Base-by-base conservation (phyloP, 92 coral and sea anemone species). In the Anthopleura xanthogrammica region DNA sequence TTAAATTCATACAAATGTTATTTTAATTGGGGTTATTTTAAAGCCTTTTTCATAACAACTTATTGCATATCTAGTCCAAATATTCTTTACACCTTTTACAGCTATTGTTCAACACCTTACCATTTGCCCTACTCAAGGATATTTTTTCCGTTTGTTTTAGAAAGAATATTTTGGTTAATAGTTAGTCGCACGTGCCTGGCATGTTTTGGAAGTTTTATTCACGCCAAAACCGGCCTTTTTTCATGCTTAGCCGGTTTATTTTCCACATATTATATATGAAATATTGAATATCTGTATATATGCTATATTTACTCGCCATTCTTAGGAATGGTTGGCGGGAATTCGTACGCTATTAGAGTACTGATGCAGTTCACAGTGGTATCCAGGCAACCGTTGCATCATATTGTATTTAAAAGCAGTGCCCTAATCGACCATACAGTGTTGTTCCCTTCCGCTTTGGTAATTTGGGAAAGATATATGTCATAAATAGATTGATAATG, bases 371-470 rank as follows among this genome's bases (percentile, higher is more conserved):
- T 68, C 42, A 4, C 16, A 68, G 74, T 9, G 42, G 74, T 68
- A 68, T 68, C 74, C 17, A 68, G 43, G 74, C 74, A 36, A 68
- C 74, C 43, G 17, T 68, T 23, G 74, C 42, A 68, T 68, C 74
- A 68, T 68, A 68, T 29, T 68, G 42, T 29, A 29, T 29, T 29
- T 68, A 12, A 23, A 68, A 68, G 41, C 42, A 29, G 74, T 29
- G 74, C 74, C 41, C 7, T 68, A 68, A 68, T 68, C 72, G 40
- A 10, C 29, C 36, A 17, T 68, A 1, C 42, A 42, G 74, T 29
- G 29, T 36, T 68, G 17, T 68, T 12, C 43, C 43, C 74, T 68
- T 68, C 74, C 74, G 74, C 74, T 68, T 68, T 68, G 43, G 74
- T 68, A 68, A 68, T 68, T 68, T 68, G 42, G 36, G 36, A 12